Evolutionary conservation across 2,113 vertebrate genomes (phyloP).

Genomic region (Cygnus atratus): DNA sequence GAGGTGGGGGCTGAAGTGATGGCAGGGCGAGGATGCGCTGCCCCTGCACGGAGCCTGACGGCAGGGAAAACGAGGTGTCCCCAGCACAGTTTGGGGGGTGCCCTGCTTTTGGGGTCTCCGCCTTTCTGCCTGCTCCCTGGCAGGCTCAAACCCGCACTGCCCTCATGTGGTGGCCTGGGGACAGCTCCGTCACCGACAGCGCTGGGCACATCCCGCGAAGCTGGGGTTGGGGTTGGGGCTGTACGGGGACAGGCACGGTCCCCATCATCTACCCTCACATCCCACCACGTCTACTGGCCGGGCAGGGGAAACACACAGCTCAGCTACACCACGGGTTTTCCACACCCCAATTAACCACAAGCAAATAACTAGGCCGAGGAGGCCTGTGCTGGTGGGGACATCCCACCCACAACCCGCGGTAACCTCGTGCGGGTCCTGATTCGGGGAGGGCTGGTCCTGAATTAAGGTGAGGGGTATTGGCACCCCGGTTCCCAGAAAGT

Average conservation of each 20-base stretch:
- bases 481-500: no score
- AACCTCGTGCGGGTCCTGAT: not conserved
- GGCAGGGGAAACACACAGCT: not conserved
- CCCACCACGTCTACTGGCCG: fast-evolving
- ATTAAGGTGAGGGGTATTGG: not conserved
- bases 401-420: fast-evolving
- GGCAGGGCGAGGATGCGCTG: not conserved
- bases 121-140: not conserved
- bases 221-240: fast-evolving
- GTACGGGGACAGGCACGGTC: fast-evolving
- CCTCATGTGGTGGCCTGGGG: slow-evolving; percentile 35
- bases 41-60: no score
- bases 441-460: not conserved
- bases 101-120: fast-evolving
- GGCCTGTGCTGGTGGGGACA: not conserved
- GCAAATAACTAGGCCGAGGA: not conserved
- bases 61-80: no score
- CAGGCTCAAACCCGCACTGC: not conserved
- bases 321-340: not conserved
- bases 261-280: fast-evolving
- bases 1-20: not conserved
- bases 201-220: fast-evolving
- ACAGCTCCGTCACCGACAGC: not conserved
- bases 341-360: not conserved
- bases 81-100: fast-evolving